Base-by-base conservation (phyloP, 64 coral and sea anemone species). In the Pachyseris speciosa region DNA sequence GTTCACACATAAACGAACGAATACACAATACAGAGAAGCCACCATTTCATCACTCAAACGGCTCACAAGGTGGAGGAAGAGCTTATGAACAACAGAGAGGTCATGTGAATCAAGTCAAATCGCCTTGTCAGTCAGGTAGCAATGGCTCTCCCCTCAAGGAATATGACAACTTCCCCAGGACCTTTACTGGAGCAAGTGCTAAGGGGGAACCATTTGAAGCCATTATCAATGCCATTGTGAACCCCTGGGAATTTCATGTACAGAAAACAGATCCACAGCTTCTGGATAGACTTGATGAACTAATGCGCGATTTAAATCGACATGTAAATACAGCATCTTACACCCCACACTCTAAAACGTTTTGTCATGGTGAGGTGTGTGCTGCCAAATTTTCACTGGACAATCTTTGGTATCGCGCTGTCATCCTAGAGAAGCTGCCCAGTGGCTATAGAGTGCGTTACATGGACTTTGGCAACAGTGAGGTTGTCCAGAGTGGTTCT, bases 381-480 rank as follows among this genome's bases (percentile, higher is more conserved):
- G 91, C 93, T 80, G 86, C 84, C 24, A 89, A 74, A 36, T 89
- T 93, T 50, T 75, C 59, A 9, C 19, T 39, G 45, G 89, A 98
- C 41, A 88, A 79, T 70, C 53, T 71, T 29, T 98, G 96, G 96
- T 94, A 98, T 90, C 90, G 96, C 34, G 96, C 85, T 17, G 64
- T 93, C 10, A 32, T 93, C 1, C 64, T 77, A 11, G 85, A 84
- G 40, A 48, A 50, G 9, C 11, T 76, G 12, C 44, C 83, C 8
- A 29, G 59, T 44, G 68, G 51, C 3, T 90, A 76, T 25, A 69
- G 28, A 77, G 86, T 98, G 48, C 53, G 81, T 34, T 85, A 93
- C 20, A 67, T 93, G 29, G 96, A 98, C 44, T 90, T 93, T 67
- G 96, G 94, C 8, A 93, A 75, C 64, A 89, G 66, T 34, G 74